A percentile compares a stretch with the other conserved stretches of the same genome.
Evolutionary conservation across 2,113 vertebrate genomes (phyloP).

Genomic region (Aviceda subcristata): DNA sequence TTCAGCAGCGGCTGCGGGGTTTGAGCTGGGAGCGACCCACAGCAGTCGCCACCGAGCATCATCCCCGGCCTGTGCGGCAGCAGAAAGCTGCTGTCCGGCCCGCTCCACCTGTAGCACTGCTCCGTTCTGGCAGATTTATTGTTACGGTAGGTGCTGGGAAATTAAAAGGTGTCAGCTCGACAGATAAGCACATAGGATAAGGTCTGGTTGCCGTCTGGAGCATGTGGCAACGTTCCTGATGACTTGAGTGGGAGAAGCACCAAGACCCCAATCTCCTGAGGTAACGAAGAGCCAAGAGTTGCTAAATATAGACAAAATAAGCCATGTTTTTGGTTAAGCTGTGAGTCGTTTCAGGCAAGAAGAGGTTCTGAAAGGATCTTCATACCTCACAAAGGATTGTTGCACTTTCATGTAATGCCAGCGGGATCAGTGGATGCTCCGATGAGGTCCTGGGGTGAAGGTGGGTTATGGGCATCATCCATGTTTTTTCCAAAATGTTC

Average conservation of each 20-base stretch:
- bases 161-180: background rate
- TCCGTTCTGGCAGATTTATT: background rate
- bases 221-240: background rate
- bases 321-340: background rate
- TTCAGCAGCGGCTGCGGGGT: background rate
- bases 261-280: background rate
- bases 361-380: background rate
- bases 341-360: background rate
- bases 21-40: background rate
- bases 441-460: background rate
- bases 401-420: conserved; percentile 19
- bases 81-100: background rate
- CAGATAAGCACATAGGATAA: background rate
- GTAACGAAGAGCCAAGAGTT: background rate
- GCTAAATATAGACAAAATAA: background rate
- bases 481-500: background rate
- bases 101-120: background rate
- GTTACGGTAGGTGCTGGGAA: background rate
- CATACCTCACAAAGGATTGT: background rate
- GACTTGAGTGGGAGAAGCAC: background rate
- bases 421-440: background rate
- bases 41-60: rapidly evolving
- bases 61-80: background rate
- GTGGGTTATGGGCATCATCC: background rate
- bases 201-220: background rate